Evolutionary conservation across 2,797 vertebrate genomes (phyloP).

Genomic region (Mormyrops attenuatus): DNA sequence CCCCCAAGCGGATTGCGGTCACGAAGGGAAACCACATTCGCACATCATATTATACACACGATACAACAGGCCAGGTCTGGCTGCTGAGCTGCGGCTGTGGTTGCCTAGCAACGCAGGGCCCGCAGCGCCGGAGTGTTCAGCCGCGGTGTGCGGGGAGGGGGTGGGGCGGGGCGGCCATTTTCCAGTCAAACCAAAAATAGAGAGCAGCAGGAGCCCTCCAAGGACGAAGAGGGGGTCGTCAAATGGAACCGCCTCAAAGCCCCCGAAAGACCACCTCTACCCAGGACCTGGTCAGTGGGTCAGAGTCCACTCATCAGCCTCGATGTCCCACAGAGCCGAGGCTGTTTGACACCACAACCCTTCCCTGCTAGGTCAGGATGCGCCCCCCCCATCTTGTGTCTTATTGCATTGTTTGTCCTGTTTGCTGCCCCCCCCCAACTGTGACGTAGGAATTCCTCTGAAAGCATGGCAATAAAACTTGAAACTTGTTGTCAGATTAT

Average conservation of each 20-base stretch:
- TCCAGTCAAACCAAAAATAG: constrained; percentile 36
- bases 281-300: neutral
- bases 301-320: neutral
- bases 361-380: neutral
- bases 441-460: neutral
- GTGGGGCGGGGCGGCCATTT: constrained; percentile 26
- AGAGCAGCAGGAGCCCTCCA: constrained; percentile 18
- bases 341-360: neutral
- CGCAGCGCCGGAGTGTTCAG: constrained; percentile 32
- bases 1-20: neutral
- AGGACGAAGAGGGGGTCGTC: neutral
- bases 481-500: neutral
- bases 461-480: neutral
- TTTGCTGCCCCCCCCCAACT: neutral
- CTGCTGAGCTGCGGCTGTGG: constrained; percentile 46
- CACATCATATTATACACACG: neutral
- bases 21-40: neutral
- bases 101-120: constrained; percentile 57
- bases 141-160: neutral
- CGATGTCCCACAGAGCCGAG: neutral
- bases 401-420: neutral
- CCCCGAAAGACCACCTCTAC: neutral
- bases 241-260: neutral
- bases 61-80: constrained; percentile 42
- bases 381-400: too few species aligned